A percentile compares a stretch with the other conserved stretches of the same genome.
These are phyloP conservation scores for Thaleichthys pacificus DNA, from an alignment of 2,797 vertebrate species.

Conservation along the genomic window DNA sequence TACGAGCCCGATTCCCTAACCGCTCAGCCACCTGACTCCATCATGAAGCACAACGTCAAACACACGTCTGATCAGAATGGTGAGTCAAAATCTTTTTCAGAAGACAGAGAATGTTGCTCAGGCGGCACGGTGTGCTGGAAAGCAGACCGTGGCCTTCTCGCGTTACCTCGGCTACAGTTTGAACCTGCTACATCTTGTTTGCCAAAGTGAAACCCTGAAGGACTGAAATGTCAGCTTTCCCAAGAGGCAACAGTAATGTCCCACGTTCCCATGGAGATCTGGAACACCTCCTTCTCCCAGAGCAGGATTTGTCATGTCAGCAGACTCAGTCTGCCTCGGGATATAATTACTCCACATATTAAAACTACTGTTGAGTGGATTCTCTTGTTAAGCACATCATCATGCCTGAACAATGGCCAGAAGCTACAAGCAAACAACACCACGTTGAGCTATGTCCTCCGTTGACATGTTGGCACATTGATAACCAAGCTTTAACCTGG, in stretches of 20 bases:
- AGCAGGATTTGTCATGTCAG: conserved; percentile 1
- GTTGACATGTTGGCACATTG: background rate
- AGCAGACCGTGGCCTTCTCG: too few species aligned
- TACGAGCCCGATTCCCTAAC: too few species aligned
- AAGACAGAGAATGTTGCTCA: too few species aligned
- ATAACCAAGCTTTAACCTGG: background rate
- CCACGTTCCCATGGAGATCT: background rate
- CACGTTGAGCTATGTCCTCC: background rate
- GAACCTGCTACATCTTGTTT: background rate
- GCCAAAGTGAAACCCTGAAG: background rate
- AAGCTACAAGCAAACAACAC: background rate
- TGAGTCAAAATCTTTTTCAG: background rate
- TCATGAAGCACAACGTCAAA: too few species aligned
- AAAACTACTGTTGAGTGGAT: conserved; percentile 1
- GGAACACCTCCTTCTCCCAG: background rate
- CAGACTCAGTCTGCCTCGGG: background rate
- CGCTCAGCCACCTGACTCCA: too few species aligned
- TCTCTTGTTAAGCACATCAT: conserved; percentile 9
- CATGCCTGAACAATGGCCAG: background rate
- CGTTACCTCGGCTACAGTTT: too few species aligned
- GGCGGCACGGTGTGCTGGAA: too few species aligned
- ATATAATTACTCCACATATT: background rate
- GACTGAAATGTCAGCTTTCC: background rate
- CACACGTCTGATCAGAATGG: background rate
- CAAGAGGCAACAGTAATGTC: background rate